These are phyloP conservation scores for Benthosema pterotum DNA, from an alignment of 2,797 vertebrate genomes.

Conservation along the genomic window DNA sequence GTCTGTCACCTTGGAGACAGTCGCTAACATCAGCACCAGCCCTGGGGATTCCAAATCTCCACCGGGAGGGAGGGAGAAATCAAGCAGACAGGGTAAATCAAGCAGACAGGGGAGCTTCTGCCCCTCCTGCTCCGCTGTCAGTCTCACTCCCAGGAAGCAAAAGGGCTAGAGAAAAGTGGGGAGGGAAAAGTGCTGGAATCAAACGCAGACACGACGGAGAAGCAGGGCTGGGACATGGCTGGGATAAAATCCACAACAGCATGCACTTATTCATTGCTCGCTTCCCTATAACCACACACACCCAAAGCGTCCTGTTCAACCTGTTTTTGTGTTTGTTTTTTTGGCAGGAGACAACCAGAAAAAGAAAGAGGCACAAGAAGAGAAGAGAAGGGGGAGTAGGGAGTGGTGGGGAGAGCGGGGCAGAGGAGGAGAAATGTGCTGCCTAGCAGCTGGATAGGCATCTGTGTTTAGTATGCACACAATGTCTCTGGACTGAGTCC, in stretches of 20 bases:
- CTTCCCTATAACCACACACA: conserved; percentile 24
- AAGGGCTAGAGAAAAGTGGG: not conserved
- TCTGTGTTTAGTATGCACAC: conserved; percentile 55
- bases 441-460: conserved; percentile 9
- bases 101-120: conserved; percentile 36
- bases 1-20: conserved; percentile 80
- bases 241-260: conserved; percentile 34
- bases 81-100: conserved; percentile 26
- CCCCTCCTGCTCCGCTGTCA: conserved; percentile 46
- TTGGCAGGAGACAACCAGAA: not conserved
- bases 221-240: conserved; percentile 10
- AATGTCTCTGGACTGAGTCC: conserved; percentile 37
- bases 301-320: conserved; percentile 18
- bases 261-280: conserved; percentile 40
- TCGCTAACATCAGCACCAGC: conserved; percentile 75
- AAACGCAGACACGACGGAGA: not conserved
- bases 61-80: not conserved
- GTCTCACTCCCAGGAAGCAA: conserved; percentile 48
- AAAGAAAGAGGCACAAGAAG: conserved; percentile 6
- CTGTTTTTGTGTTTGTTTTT: not conserved
- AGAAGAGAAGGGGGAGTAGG: not conserved
- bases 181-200: not conserved
- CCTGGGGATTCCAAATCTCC: conserved; percentile 64
- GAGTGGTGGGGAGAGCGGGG: conserved; percentile 22
- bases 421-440: conserved; percentile 11